These are phyloP conservation scores for Tachina fera DNA, from an alignment of 2,888 invertebrate species.

Conservation along the genomic window DNA sequence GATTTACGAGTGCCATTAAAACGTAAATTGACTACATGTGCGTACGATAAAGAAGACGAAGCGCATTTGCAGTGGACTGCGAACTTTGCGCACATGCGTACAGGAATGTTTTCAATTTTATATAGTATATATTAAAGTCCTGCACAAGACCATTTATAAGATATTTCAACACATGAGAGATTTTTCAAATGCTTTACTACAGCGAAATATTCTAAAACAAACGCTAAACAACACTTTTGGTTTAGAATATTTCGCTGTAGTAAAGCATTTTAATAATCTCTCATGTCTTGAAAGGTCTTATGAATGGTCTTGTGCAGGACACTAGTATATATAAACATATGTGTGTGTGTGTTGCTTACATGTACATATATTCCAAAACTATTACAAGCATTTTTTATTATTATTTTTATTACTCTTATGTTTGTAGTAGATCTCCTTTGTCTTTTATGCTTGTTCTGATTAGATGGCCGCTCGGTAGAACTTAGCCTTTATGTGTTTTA, in stretches of 20 bases:
- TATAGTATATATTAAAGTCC: too few species aligned
- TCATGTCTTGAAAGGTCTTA: too few species aligned
- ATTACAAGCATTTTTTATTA: not conserved
- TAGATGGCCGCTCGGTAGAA: not conserved
- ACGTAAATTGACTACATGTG: slow-evolving; percentile 71
- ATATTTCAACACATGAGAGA: too few species aligned
- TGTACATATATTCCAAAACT: not conserved
- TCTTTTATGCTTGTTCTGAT: slow-evolving; percentile 16
- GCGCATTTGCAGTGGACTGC: slow-evolving; percentile 1
- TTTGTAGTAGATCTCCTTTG: slow-evolving; percentile 1
- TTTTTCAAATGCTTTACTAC: too few species aligned
- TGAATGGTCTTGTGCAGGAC: too few species aligned
- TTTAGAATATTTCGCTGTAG: too few species aligned
- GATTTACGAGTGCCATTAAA: slow-evolving; percentile 79
- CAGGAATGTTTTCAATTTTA: not conserved
- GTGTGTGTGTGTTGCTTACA: too few species aligned
- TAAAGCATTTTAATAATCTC: too few species aligned
- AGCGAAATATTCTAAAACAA: too few species aligned
- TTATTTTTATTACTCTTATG: not conserved
- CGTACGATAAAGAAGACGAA: slow-evolving; percentile 48
- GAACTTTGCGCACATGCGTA: slow-evolving; percentile 55
- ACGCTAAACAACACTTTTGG: too few species aligned
- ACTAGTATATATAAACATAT: too few species aligned
- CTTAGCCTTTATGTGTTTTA: slow-evolving; percentile 11
- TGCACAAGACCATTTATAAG: too few species aligned